These are phyloP conservation scores for Parotia lawesii DNA, from an alignment of 2,113 vertebrate species.

Conservation along the genomic window DNA sequence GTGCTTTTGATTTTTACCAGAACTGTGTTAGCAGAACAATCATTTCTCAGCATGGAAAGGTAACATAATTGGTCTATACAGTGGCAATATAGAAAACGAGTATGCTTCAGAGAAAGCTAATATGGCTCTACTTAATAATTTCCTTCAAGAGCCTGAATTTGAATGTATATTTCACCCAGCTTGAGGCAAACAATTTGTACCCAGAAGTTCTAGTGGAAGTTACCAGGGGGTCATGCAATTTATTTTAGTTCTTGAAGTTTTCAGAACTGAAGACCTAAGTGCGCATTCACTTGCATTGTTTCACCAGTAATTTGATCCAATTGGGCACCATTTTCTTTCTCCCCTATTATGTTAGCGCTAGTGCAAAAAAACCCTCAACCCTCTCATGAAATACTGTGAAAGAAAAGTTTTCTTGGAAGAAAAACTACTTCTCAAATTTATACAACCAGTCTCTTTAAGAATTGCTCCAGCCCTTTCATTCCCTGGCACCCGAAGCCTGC, in stretches of 20 bases:
- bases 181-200: slow-evolving; percentile 83
- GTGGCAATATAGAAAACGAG: slow-evolving; percentile 76
- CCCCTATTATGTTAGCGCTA: slow-evolving; percentile 18
- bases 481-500: neutral
- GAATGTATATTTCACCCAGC: slow-evolving; percentile 80
- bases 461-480: neutral
- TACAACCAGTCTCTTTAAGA: neutral
- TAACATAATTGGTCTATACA: slow-evolving; percentile 82
- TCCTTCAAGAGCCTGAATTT: slow-evolving; percentile 80
- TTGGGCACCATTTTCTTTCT: slow-evolving; percentile 44
- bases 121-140: slow-evolving; percentile 84
- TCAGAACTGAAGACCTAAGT: slow-evolving; percentile 67
- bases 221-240: slow-evolving; percentile 75
- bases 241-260: slow-evolving; percentile 77
- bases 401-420: slow-evolving; percentile 14
- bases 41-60: slow-evolving; percentile 81
- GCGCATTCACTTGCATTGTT: slow-evolving; percentile 60
- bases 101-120: slow-evolving; percentile 80
- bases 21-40: slow-evolving; percentile 81
- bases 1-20: slow-evolving; percentile 80
- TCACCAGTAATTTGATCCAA: slow-evolving; percentile 68
- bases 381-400: slow-evolving; percentile 28
- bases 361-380: neutral
- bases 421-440: neutral
- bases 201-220: slow-evolving; percentile 75